These are phyloP conservation scores for Trichonephila inaurata DNA, from an alignment of 1,140 invertebrate species.

Conservation along the genomic window DNA sequence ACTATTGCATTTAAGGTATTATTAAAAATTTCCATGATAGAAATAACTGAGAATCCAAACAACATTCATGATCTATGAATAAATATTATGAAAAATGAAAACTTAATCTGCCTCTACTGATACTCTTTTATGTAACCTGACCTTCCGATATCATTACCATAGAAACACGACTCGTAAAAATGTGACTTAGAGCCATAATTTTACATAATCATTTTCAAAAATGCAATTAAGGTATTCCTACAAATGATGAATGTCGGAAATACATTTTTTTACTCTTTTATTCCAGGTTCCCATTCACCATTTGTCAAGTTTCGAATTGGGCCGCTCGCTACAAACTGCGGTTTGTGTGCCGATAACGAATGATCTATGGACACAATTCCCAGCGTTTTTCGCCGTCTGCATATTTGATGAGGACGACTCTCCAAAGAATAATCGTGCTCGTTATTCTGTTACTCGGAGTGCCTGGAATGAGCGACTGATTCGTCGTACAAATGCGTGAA, in stretches of 20 bases:
- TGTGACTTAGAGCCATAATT: conserved; percentile 35
- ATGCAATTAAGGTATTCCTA: conserved; percentile 52
- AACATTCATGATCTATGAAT: neutral
- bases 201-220: conserved; percentile 58
- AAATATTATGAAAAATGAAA: neutral
- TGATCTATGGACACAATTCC: conserved; percentile 66
- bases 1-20: too few relatives aligned
- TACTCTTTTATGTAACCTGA: neutral
- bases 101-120: neutral
- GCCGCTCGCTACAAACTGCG: conserved; percentile 39
- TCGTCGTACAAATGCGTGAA: conserved; percentile 14
- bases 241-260: conserved; percentile 47
- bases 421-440: neutral
- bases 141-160: neutral
- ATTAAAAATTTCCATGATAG: too few relatives aligned
- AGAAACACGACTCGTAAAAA: neutral
- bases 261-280: conserved; percentile 17
- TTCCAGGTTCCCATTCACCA: conserved; percentile 71
- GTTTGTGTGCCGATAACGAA: conserved; percentile 72
- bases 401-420: conserved; percentile 61
- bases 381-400: conserved; percentile 57
- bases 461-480: neutral
- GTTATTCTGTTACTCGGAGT: conserved; percentile 19
- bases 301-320: conserved; percentile 75
- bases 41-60: too few relatives aligned